Evolutionary conservation across 2,888 invertebrate species (phyloP), one percentile per base, ranked within the genome.

Genomic region (Aphodius sticticus): DNA sequence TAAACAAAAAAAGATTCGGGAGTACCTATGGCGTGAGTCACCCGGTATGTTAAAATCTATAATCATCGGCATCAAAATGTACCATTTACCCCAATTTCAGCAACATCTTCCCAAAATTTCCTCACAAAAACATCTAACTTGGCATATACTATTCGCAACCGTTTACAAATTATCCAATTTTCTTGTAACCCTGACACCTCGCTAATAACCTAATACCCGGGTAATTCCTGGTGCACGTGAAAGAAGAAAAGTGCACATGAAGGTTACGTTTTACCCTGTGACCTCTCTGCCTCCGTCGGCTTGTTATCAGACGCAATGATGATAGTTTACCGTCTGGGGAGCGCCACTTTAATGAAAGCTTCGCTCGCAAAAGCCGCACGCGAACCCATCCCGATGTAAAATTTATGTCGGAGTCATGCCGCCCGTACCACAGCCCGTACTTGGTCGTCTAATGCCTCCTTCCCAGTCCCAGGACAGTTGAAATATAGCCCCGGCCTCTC

Each of bases 271-370:
- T 7, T 53, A 7, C 9, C 53, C 53, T 53, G 53, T 53, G 53
- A 53, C 53, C 53, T 53, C 53, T 53, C 53, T 12, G 53, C 7
- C 53, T 53, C 12, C 53, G 53, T 53, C 53, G 9, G 53, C 3
- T 53, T 53, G 53, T 53, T 53, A 53, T 53, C 53, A 53, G 53
- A 53, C 53, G 53, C 53, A 53, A 53, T 53, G 53, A 53, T 53
- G 53, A 53, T 53, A 53, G 53, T 53, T 53, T 53, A 53, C 53
- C 12, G 53, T 53, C 9, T 9, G 53, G 53, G 53, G 53, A 53
- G 53, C 53, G 53, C 53, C 53, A 53, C 7, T 53, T 53, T 53
- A 53, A 53, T 53, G 53, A 9, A 12, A 53, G 53, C 7, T 12
- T 53, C 9, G 12, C 53, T 53, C 1, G 9, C 2, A 12, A n/a